Evolutionary conservation across 35 echinoderm and acorn worm genomes (phyloP).

Genomic region (Lytechinus pictus): DNA sequence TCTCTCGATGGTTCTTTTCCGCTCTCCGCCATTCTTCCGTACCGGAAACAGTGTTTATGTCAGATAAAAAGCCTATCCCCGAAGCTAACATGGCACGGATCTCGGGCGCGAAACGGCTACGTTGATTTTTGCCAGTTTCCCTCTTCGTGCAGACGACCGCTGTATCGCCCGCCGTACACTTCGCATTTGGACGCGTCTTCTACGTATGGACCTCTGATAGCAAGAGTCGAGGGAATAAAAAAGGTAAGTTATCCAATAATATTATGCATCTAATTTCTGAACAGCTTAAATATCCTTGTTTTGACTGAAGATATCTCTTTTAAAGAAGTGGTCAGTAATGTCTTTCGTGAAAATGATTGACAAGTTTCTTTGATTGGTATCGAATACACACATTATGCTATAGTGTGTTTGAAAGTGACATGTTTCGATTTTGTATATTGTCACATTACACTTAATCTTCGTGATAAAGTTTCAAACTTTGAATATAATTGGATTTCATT

Average conservation of each 20-base stretch:
- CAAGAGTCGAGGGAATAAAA: background rate
- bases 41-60: conserved; percentile 29
- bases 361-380: too few species aligned
- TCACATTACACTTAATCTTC: too few species aligned
- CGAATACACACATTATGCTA: too few species aligned
- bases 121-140: background rate
- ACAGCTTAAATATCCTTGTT: background rate
- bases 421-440: too few species aligned
- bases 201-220: background rate
- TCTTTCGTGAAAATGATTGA: too few species aligned
- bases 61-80: conserved; percentile 28
- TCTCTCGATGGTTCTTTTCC: conserved; percentile 26
- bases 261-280: background rate
- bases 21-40: conserved; percentile 40
- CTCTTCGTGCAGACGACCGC: background rate
- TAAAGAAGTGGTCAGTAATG: background rate
- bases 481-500: too few species aligned
- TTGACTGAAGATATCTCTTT: background rate
- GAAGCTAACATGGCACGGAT: conserved; percentile 1
- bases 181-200: background rate
- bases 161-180: background rate
- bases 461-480: too few species aligned
- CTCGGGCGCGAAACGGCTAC: background rate
- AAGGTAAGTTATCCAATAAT: background rate
- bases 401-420: too few species aligned